A percentile compares a stretch with the other conserved stretches of the same genome.
These are phyloP conservation scores for Elymnias hypermnestra DNA, from an alignment of 1,140 invertebrate genomes.

Conservation along the genomic window DNA sequence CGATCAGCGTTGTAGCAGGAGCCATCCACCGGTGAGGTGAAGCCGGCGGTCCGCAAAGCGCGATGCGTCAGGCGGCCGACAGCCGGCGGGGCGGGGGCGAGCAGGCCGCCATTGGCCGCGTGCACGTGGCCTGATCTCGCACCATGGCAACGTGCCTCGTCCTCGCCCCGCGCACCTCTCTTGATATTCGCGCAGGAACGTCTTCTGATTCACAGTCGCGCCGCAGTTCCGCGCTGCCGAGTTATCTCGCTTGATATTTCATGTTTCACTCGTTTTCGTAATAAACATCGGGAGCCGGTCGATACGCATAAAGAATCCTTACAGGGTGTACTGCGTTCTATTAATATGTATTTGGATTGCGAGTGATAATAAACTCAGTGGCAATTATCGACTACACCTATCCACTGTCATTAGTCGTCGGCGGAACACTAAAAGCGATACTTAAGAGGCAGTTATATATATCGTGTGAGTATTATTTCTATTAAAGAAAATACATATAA, in stretches of 20 bases:
- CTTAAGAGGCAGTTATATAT: too few relatives aligned
- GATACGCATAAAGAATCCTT: constrained; percentile 34
- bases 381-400: not conserved
- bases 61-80: constrained; percentile 15
- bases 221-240: constrained; percentile 31
- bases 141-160: constrained; percentile 62
- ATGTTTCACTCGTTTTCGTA: constrained; percentile 10
- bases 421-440: too few relatives aligned
- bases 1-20: too few relatives aligned
- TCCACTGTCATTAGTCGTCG: too few relatives aligned
- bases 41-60: too few relatives aligned
- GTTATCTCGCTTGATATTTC: constrained; percentile 14
- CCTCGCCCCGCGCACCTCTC: constrained; percentile 27
- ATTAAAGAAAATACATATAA: too few relatives aligned
- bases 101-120: constrained; percentile 48
- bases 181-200: constrained; percentile 29
- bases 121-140: constrained; percentile 72
- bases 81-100: constrained; percentile 20
- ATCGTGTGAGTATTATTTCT: too few relatives aligned
- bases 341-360: constrained; percentile 2
- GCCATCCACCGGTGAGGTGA: too few relatives aligned
- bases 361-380: not conserved
- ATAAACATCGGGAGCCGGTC: constrained; percentile 36
- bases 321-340: constrained; percentile 5
- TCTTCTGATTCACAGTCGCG: constrained; percentile 31